Base-by-base conservation (phyloP, 2,797 vertebrate species). In the Muscicapa striata region DNA sequence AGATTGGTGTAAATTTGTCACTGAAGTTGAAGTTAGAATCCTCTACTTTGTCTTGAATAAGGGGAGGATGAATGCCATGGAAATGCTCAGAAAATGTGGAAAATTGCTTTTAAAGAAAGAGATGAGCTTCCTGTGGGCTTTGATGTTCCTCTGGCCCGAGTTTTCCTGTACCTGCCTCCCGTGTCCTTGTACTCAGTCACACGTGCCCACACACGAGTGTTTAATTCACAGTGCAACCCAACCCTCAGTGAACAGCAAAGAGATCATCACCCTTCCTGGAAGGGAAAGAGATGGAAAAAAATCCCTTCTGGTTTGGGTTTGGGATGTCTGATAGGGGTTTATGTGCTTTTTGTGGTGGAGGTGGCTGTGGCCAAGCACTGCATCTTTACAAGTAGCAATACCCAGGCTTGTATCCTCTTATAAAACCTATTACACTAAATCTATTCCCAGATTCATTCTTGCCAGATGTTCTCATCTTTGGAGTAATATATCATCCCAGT, bases 401-500 rank as follows among this genome's bases (percentile, higher is more conserved):
- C 51, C 41, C 75, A 79, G 73, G 78, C 49, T 74, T 88, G 58
- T 66, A 73, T 87, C 72, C 75, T 41, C 54, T 34, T 92, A 87
- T 83, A 94, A 95, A 95, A 77, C 93, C 80, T 91, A 90, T 97
- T 93, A 80, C 38, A 70, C 36, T 87, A 89, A 85, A 94, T 95
- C 84, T 95, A 95, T 97, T 97, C 94, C 91, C 82, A 97, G 96
- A 88, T 86, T 87, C 94, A 93, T 97, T 95, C 70, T 69, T 97
- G 95, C 94, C 96, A 97, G 96, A 96, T 97, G 96, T 96, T 97
- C 89, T 96, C 95, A 93, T 97, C 96, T 96, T 96, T 96, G 84
- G 74, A 59, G 93, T 63, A 92, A 97, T 98, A 96, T 32, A 97
- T 98, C 97, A 97, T 91, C 41, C 45, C 89, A 91, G 93, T 76